Evolutionary conservation across 2,797 vertebrate genomes (phyloP).

Genomic region (Acropternis orthonyx): DNA sequence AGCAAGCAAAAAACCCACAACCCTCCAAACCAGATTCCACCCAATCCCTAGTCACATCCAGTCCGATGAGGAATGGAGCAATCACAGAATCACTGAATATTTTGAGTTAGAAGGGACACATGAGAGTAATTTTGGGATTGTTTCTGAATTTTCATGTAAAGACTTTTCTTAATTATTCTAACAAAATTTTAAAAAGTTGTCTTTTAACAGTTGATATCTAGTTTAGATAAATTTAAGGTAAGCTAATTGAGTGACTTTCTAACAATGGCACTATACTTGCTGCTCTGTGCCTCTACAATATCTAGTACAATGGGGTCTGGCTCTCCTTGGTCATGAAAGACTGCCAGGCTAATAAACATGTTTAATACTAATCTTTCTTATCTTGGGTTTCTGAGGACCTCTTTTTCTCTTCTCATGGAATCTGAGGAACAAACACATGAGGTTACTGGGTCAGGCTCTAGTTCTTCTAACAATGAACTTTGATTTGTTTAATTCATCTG

Average conservation of each 20-base stretch:
- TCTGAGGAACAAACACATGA: conserved; percentile 45
- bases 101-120: background rate
- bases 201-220: background rate
- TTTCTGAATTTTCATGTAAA: background rate
- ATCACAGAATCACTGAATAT: background rate
- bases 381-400: conserved; percentile 29
- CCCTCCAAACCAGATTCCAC: background rate
- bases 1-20: background rate
- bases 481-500: conserved; percentile 68
- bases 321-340: background rate
- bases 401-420: conserved; percentile 44
- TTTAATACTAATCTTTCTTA: conserved; percentile 41
- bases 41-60: background rate
- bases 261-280: background rate
- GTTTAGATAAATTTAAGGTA: background rate
- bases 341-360: conserved; percentile 16
- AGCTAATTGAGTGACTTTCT: background rate
- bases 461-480: conserved; percentile 60
- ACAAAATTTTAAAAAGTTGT: background rate
- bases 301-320: background rate
- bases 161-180: rapidly evolving
- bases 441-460: conserved; percentile 53
- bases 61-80: background rate
- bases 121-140: background rate
- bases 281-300: background rate